Percentiles rank a stretch among this genome's conserved stretches.
Evolutionary conservation across 2,888 invertebrate genomes (phyloP).

Genomic region (Taphrorychus bicolor): DNA sequence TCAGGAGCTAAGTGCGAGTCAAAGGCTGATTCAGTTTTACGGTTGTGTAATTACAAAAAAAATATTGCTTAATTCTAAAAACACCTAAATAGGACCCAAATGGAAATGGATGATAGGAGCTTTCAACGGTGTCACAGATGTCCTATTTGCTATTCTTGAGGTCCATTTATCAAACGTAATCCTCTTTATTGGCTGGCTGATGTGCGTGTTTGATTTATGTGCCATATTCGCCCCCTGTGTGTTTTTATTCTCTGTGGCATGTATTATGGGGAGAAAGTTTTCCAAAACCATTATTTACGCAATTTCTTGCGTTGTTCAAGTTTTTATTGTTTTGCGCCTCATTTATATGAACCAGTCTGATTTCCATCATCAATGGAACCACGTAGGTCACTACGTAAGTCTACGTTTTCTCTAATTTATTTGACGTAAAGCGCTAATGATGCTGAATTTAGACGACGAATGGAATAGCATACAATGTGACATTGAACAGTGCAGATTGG

Average conservation of each 20-base stretch:
- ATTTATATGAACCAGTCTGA: constrained; percentile 21
- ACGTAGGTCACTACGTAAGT: constrained; percentile 26
- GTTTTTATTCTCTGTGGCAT: constrained; percentile 3
- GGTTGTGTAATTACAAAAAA: background rate
- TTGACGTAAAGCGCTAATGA: background rate
- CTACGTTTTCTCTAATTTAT: background rate
- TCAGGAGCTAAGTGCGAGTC: background rate
- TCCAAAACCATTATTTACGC: constrained; percentile 5
- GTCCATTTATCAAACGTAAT: constrained; percentile 17
- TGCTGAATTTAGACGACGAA: constrained; percentile 15
- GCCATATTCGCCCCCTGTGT: constrained; percentile 20
- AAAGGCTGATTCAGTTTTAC: background rate
- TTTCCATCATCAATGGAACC: constrained; percentile 10
- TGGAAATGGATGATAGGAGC: background rate
- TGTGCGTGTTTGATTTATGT: constrained; percentile 25
- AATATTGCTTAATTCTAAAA: background rate
- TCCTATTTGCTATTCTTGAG: constrained; percentile 10
- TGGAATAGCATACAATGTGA: constrained; percentile 16
- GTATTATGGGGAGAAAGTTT: constrained; percentile 4
- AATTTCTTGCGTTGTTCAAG: constrained; percentile 8
- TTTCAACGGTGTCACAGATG: background rate
- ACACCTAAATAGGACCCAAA: background rate
- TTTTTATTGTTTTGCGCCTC: constrained; percentile 14
- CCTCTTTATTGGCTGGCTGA: constrained; percentile 26
- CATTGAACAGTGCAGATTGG: constrained; percentile 33